phyloP scores from a whole-genome alignment of 2,888 invertebrate genomes.

The Drosophila putrida region DNA sequence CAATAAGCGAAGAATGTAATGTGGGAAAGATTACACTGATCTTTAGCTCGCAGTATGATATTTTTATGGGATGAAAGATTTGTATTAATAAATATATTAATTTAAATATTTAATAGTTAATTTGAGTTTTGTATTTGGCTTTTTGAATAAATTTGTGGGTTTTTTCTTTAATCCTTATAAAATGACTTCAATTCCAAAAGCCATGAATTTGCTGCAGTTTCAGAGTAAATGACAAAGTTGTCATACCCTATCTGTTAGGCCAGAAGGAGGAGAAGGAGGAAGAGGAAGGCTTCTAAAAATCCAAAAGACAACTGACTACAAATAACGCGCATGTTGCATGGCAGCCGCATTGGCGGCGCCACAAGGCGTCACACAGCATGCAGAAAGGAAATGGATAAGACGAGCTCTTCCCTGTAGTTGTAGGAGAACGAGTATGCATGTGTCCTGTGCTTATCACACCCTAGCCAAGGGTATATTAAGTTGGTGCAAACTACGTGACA shows the following conservation, averaged over 20 bases:
- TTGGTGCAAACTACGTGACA: too few species aligned
- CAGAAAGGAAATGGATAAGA: constrained; percentile 58
- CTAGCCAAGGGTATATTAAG: too few species aligned
- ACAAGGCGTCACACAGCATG: constrained; percentile 48
- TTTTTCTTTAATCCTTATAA: not conserved
- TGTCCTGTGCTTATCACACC: not conserved
- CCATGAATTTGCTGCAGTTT: not conserved
- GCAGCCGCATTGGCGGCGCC: constrained; percentile 24
- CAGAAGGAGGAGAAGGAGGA: not conserved
- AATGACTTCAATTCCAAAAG: not conserved
- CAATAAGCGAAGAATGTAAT: too few species aligned
- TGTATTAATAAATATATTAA: too few species aligned
- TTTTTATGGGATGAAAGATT: too few species aligned
- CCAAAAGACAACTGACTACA: constrained; percentile 7
- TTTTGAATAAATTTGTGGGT: too few species aligned
- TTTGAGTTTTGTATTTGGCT: not conserved
- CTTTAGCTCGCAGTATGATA: too few species aligned
- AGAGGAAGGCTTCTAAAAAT: not conserved
- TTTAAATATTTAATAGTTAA: not conserved
- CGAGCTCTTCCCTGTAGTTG: constrained; percentile 9
- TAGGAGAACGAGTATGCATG: not conserved
- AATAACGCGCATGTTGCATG: constrained; percentile 9
- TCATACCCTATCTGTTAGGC: not conserved
- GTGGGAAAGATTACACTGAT: too few species aligned
- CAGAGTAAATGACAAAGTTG: not conserved